phyloP scores from a whole-genome alignment of 2,888 invertebrate genomes.

The Syritta pipiens region DNA sequence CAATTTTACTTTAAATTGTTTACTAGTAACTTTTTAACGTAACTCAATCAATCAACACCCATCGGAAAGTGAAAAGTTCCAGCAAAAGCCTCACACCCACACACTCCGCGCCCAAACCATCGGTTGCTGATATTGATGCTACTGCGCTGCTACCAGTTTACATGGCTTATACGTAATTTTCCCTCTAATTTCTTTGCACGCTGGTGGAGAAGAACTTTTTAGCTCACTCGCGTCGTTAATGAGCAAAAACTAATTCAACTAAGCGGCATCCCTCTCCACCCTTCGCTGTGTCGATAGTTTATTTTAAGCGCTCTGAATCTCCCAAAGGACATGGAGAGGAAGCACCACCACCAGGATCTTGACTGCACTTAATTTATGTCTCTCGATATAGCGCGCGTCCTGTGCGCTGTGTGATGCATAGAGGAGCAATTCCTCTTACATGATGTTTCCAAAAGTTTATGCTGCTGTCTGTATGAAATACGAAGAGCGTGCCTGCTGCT shows the following conservation, averaged over 20 bases:
- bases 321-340: conserved; percentile 39
- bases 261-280: conserved; percentile 41
- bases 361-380: conserved; percentile 66
- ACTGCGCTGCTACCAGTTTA: not conserved
- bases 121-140: not conserved
- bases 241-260: conserved; percentile 77
- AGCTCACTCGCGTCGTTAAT: conserved; percentile 73
- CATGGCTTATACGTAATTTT: conserved; percentile 42
- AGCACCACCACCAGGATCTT: not conserved
- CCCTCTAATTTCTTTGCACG: conserved; percentile 49
- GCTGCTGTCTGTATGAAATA: conserved; percentile 40
- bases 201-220: conserved; percentile 49
- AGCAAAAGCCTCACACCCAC: not conserved
- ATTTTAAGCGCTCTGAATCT: conserved; percentile 55
- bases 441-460: conserved; percentile 65
- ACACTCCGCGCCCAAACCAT: too few relatives aligned
- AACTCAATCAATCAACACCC: conserved; percentile 67
- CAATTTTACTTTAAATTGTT: conserved; percentile 40
- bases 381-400: conserved; percentile 62
- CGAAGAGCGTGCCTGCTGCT: not conserved
- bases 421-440: conserved; percentile 64
- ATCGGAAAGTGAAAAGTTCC: conserved; percentile 49
- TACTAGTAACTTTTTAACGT: conserved; percentile 44
- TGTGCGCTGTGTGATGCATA: conserved; percentile 60
- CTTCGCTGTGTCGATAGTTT: conserved; percentile 56